Conservation (phyloP, 2,113 vertebrate genomes). For the Chlamydotis undulata region DNA sequence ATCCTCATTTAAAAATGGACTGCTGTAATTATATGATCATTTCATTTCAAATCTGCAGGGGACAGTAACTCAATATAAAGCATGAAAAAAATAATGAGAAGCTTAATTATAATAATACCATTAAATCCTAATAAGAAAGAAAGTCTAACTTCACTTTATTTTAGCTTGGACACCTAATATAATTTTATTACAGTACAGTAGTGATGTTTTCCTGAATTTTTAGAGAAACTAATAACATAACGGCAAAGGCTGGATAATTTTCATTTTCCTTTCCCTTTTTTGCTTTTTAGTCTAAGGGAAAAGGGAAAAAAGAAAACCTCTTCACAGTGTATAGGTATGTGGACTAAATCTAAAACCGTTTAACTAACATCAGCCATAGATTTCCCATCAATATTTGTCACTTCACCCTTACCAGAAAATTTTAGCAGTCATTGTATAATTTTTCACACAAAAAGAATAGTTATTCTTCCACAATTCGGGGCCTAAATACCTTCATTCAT, state of each 20-base stretch:
- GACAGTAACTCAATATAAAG: slow-evolving; percentile 69
- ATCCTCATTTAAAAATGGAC: slow-evolving; percentile 65
- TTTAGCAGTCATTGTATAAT: neutral
- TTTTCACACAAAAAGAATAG: neutral
- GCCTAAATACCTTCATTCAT: neutral
- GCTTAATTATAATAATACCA: slow-evolving; percentile 81
- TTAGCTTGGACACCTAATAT: slow-evolving; percentile 59
- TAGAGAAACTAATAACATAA: slow-evolving; percentile 18
- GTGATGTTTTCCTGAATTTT: slow-evolving; percentile 65
- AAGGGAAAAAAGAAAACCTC: neutral
- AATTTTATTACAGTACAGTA: slow-evolving; percentile 26
- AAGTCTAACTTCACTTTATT: slow-evolving; percentile 69
- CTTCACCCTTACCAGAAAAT: neutral
- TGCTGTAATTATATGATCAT: slow-evolving; percentile 71
- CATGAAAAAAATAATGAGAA: slow-evolving; percentile 79
- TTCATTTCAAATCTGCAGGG: slow-evolving; percentile 77
- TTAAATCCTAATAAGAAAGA: slow-evolving; percentile 76
- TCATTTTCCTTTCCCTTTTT: neutral
- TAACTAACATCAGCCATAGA: neutral
- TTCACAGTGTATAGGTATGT: neutral
- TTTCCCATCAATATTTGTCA: neutral
- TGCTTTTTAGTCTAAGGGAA: neutral
- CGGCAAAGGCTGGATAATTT: neutral
- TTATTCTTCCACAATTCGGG: neutral
- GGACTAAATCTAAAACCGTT: neutral